phyloP scores from a whole-genome alignment of 2,888 invertebrate genomes.

The Eupithecia tripunctaria region DNA sequence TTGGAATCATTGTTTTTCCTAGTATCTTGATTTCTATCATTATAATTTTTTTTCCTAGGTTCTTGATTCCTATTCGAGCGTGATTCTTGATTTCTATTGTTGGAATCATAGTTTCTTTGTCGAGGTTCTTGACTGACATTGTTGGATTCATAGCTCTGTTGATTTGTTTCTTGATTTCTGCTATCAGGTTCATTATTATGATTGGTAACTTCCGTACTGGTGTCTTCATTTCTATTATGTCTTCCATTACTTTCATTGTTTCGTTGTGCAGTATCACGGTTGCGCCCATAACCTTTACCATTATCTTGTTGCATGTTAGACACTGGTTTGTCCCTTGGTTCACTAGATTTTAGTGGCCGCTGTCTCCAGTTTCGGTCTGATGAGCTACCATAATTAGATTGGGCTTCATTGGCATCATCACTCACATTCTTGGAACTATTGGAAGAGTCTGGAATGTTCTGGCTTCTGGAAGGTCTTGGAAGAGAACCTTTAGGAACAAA shows the following conservation, averaged over 20 bases:
- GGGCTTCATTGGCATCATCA: slow-evolving; percentile 49
- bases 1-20: slow-evolving; percentile 36
- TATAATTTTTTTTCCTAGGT: slow-evolving; percentile 22
- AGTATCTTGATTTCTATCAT: slow-evolving; percentile 37
- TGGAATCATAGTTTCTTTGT: slow-evolving; percentile 37
- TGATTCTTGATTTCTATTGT: slow-evolving; percentile 44
- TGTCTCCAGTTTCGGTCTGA: slow-evolving; percentile 74
- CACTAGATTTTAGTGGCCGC: slow-evolving; percentile 58
- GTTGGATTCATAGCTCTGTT: slow-evolving; percentile 39
- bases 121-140: slow-evolving; percentile 29
- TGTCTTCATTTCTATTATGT: slow-evolving; percentile 37
- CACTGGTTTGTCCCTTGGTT: slow-evolving; percentile 46
- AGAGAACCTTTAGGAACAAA: slow-evolving; percentile 80
- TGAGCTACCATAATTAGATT: slow-evolving; percentile 55
- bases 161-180: slow-evolving; percentile 42
- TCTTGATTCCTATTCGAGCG: slow-evolving; percentile 39
- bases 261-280: slow-evolving; percentile 51
- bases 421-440: slow-evolving; percentile 47
- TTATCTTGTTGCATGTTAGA: slow-evolving; percentile 53
- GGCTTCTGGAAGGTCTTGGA: slow-evolving; percentile 54
- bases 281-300: slow-evolving; percentile 52
- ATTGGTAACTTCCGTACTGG: slow-evolving; percentile 21
- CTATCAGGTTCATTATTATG: slow-evolving; percentile 45
- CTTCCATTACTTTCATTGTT: slow-evolving; percentile 48
- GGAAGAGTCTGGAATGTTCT: slow-evolving; percentile 58